phyloP scores from a whole-genome alignment of 2,113 vertebrate genomes.

The Oriolus oriolus region DNA sequence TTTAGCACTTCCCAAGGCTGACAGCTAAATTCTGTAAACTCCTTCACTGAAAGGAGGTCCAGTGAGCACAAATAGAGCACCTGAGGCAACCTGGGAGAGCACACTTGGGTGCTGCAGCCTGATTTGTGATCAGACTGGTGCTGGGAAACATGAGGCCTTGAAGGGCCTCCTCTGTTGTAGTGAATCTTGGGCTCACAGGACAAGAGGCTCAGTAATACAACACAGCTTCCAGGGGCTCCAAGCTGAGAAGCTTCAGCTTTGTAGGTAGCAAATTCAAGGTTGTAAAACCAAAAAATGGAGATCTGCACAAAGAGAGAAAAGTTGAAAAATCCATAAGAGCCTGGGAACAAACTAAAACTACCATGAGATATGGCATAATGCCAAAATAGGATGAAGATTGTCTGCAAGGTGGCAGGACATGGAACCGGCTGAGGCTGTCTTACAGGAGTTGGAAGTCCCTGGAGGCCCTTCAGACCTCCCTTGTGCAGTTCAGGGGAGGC shows the following conservation, averaged over 20 bases:
- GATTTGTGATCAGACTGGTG: neutral
- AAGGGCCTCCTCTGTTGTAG: neutral
- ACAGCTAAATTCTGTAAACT: neutral
- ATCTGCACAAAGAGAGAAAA: neutral
- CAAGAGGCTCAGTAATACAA: neutral
- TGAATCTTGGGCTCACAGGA: neutral
- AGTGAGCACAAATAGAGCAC: neutral
- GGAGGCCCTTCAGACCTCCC: neutral
- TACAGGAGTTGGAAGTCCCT: neutral
- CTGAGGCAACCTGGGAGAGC: neutral
- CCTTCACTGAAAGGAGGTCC: neutral
- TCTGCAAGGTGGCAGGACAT: neutral
- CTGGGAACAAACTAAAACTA: neutral
- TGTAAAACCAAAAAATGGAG: neutral
- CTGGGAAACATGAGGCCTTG: neutral
- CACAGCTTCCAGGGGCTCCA: neutral
- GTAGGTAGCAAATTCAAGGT: neutral
- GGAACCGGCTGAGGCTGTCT: rapidly evolving
- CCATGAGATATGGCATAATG: neutral
- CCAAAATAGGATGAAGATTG: neutral
- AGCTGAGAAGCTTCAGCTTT: neutral
- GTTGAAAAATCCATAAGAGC: neutral
- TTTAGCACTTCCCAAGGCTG: neutral
- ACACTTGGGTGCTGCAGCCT: neutral
- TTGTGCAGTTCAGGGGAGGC: neutral